Percentiles rank a stretch among this genome's conserved stretches.
phyloP scores from a whole-genome alignment of 2,888 invertebrate genomes.

The Xanthia togata region DNA sequence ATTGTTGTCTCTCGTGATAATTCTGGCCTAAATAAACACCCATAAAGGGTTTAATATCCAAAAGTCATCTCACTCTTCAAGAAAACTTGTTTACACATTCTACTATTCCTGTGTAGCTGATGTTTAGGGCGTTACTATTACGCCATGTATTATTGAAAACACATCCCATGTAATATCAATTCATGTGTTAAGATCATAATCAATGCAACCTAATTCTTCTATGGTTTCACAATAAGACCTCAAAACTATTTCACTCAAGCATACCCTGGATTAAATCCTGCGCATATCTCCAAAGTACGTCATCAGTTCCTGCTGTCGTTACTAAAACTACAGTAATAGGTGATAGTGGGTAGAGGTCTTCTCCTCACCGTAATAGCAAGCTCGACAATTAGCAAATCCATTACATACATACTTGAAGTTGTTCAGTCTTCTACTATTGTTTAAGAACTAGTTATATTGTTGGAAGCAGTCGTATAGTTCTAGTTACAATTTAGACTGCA shows the following conservation, averaged over 20 bases:
- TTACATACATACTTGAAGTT: constrained; percentile 43
- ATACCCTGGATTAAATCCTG: background rate
- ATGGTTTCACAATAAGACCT: background rate
- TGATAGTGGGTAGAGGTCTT: constrained; percentile 19
- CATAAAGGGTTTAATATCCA: background rate
- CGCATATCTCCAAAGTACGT: background rate
- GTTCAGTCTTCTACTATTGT: constrained; percentile 32
- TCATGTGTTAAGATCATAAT: background rate
- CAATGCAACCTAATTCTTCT: background rate
- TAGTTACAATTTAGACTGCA: background rate
- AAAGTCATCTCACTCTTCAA: background rate
- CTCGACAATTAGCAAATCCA: constrained; percentile 53
- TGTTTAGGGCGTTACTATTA: background rate
- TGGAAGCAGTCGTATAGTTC: constrained; percentile 16
- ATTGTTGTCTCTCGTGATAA: background rate
- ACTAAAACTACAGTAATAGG: constrained; percentile 7
- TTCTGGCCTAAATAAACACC: background rate
- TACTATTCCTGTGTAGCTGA: background rate
- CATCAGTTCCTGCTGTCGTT: constrained; percentile 5
- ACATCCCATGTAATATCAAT: background rate
- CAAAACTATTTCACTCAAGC: background rate
- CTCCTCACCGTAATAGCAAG: constrained; percentile 6
- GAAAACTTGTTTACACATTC: background rate
- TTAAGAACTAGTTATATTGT: constrained; percentile 40
- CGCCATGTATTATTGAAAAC: background rate